Percentiles rank a stretch among this genome's conserved stretches.
These are phyloP conservation scores for Schizaphis graminum DNA, from an alignment of 2,888 invertebrate species.

Conservation along the genomic window DNA sequence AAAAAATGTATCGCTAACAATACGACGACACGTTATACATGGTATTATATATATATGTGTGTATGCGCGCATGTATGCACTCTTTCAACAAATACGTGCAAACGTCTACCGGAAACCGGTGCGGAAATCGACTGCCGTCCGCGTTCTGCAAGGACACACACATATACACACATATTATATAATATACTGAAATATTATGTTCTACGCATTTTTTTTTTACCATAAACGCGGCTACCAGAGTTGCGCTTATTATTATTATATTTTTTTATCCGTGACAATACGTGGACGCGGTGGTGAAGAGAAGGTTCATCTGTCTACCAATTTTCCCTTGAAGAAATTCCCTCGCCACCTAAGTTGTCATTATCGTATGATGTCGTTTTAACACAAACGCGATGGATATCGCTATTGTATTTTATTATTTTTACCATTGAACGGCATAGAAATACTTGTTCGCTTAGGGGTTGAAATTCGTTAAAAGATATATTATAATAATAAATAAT, in stretches of 20 bases:
- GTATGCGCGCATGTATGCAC: neutral
- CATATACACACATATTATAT: neutral
- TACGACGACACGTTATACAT: neutral
- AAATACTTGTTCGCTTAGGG: neutral
- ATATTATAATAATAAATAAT: neutral
- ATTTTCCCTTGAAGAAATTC: neutral
- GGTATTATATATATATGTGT: neutral
- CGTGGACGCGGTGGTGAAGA: neutral
- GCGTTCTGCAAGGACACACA: neutral
- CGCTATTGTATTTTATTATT: neutral
- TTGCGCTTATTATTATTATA: neutral
- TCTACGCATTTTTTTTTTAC: neutral
- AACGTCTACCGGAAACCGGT: neutral
- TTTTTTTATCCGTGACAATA: neutral
- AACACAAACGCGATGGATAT: neutral
- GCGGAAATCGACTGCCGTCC: neutral
- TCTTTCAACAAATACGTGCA: neutral
- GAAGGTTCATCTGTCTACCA: neutral
- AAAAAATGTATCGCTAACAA: neutral
- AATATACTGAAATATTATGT: neutral
- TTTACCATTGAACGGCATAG: neutral
- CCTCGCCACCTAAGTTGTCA: neutral
- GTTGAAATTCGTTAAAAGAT: neutral
- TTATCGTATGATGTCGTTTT: neutral
- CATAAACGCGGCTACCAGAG: neutral